Base-by-base conservation (phyloP, 2,113 vertebrate genomes). In the Dicaeum eximium region DNA sequence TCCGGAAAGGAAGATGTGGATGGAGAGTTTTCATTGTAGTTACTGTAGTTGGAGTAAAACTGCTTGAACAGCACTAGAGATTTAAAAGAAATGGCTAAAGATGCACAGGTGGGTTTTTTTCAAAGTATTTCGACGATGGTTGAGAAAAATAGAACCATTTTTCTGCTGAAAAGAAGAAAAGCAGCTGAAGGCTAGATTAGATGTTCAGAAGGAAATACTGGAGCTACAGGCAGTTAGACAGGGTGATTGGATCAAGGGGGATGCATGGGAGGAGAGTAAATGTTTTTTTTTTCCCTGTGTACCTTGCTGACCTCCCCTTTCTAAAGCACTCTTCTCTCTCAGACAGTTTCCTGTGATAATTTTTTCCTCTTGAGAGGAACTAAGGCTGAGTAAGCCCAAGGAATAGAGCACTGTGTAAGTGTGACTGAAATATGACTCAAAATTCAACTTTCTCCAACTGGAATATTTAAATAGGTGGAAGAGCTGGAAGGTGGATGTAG, bases 181-280 rank as follows among this genome's bases (percentile, higher is more conserved):
- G 45, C n/a, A 80, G 31, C 13, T 80, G 47, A 83, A 77, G 20
- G n/a, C 15, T 77, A 23, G 40, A 77, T 80, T 31, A 54, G 42
- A 2, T 23, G 10, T 40, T 61, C 20, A 33, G 51, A 61, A 74
- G 67, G 42, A 73, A 61, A 11, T 86, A 61, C 19, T 77, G 2
- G n/a, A 57, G 12, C 35, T 85, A 1, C 0, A 0, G 15, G 30
- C 7, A n/a, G 37, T 47, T 65, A 54, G 37, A 33, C 30, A 62
- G 61, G 13, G 3, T 81, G 38, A 37, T 73, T 31, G 11, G 37
- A 61, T 73, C 60, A 70, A 69, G 60, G 58, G 40, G 7, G 18
- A 45, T 70, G 25, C 33, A 4, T 58, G 25, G 10, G 28, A 80
- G 58, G 72, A 88, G 42, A 88, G 19, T 30, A 86, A 30, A 70